Evolutionary conservation across 2,113 vertebrate genomes (phyloP), one percentile per base, ranked within the genome.

Genomic region (Brachirus orientalis): DNA sequence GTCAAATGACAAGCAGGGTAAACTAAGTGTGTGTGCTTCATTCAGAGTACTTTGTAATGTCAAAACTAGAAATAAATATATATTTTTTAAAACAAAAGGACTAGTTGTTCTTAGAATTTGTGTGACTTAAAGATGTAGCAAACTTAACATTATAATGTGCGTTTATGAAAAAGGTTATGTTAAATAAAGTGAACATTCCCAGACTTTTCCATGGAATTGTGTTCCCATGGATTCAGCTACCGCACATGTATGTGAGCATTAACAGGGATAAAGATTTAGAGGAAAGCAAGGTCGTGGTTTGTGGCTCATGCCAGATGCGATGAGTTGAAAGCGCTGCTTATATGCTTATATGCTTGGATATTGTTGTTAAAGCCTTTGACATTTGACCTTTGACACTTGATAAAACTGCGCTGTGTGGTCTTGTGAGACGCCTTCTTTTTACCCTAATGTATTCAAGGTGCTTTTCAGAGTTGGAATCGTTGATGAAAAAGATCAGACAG

Each of bases 381-480:
- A 78, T 67, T 63, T 84, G 60, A 14, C 12, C 33, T 18, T 51
- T 67, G 68, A 72, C n/a, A n/a, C n/a, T n/a, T 78, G 71, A 85
- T 86, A 71, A 75, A 84, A 75, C 52, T 61, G 43, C 71, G 57
- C 61, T 52, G 59, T 75, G 83, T 79, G 59, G 75, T 83, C 70
- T 79, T 73, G 70, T 75, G 75, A 79, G 78, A 85, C 83, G 75
- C 74, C 44, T 46, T 66, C 68, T 55, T 69, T 68, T 58, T 60
- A 43, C 12, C 8, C 8, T 81, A 76, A 88, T 81, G 62, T 70
- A 63, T 81, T 41, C 79, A 80, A 82, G 74, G 74, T 90, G 80
- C 63, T 62, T 77, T 54, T 82, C 16, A 52, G 53, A 58, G 41
- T 17, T 14, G n/a, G 45, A n/a, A n/a, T n/a, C 5, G 12, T 10